A percentile compares a stretch with the other conserved stretches of the same genome.
Conservation (phyloP, 2,797 vertebrate genomes). For the Xiphorhynchus erythropygius region DNA sequence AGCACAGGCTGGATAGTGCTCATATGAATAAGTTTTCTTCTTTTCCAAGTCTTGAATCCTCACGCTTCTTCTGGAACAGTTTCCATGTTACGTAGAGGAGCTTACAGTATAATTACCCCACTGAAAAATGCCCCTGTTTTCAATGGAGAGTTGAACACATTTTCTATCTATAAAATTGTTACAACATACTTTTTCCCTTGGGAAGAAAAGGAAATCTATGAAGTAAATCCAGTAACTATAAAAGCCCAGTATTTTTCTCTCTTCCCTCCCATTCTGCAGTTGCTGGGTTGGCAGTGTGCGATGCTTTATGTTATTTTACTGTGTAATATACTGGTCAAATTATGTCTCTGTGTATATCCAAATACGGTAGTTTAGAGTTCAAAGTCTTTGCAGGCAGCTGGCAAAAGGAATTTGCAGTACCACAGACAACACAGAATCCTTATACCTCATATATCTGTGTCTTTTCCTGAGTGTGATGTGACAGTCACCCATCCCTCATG, state of each 20-base stretch:
- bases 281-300: neutral
- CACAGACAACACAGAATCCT: neutral
- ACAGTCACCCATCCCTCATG: neutral
- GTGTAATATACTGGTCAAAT: neutral
- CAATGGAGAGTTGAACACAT: slow-evolving; percentile 10
- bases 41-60: neutral
- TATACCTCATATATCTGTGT: neutral
- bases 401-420: neutral
- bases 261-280: neutral
- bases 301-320: neutral
- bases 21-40: neutral
- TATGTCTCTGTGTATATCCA: neutral
- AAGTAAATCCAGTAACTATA: slow-evolving; percentile 36
- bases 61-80: slow-evolving; percentile 17
- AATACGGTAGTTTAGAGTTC: neutral
- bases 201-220: neutral
- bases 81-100: slow-evolving; percentile 14
- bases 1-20: neutral
- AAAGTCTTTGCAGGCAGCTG: neutral
- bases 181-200: slow-evolving; percentile 15
- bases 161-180: slow-evolving; percentile 57
- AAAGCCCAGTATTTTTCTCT: slow-evolving; percentile 5
- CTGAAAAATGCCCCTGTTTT: slow-evolving; percentile 28
- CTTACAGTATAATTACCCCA: slow-evolving; percentile 42
- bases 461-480: accelerated